Conservation (phyloP, 2,113 vertebrate genomes). For the Tympanuchus pallidicinctus region DNA sequence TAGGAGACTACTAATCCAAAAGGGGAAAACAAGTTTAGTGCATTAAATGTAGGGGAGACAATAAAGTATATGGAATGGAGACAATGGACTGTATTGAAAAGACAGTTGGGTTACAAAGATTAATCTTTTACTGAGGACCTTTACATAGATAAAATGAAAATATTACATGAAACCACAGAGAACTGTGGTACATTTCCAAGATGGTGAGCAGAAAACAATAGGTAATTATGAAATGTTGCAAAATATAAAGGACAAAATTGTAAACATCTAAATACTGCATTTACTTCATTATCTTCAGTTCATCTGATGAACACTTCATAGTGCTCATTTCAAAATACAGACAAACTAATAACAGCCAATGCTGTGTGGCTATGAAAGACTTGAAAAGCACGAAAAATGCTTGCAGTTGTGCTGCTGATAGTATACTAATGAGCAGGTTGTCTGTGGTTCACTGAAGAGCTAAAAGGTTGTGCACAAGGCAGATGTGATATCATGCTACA, state of each 20-base stretch:
- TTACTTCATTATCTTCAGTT: not conserved
- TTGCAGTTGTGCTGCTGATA: not conserved
- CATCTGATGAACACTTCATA: not conserved
- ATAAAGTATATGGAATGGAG: not conserved
- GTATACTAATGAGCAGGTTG: not conserved
- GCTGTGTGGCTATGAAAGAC: not conserved
- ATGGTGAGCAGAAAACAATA: not conserved
- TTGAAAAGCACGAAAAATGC: not conserved
- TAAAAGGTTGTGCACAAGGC: not conserved
- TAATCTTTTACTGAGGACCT: not conserved
- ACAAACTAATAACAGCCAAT: not conserved
- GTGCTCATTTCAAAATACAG: not conserved
- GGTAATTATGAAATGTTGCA: not conserved
- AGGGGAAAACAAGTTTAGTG: not conserved
- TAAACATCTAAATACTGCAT: not conserved
- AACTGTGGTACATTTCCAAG: not conserved
- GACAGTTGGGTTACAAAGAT: not conserved
- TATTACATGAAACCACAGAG: not conserved
- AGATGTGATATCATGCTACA: not conserved
- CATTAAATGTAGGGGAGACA: not conserved
- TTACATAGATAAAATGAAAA: not conserved
- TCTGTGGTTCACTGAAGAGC: not conserved
- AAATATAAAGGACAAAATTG: not conserved
- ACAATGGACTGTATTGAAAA: not conserved
- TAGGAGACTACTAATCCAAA: not conserved